Base-by-base conservation (phyloP, 2,113 vertebrate species). In the Chionis minor region DNA sequence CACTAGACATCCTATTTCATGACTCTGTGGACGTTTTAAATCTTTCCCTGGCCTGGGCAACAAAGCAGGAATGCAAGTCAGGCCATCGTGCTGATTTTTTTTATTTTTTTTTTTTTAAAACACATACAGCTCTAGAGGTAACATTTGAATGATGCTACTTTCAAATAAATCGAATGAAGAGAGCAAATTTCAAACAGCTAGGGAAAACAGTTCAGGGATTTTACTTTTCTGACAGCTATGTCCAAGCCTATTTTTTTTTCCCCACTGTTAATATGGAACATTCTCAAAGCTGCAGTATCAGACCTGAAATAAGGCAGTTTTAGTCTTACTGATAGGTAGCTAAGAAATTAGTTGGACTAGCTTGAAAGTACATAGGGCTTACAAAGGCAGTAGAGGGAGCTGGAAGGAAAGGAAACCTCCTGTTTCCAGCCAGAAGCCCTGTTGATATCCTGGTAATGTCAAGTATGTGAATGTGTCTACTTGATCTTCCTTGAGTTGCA, bases 351-450 rank as follows among this genome's bases (percentile, higher is more conserved):
- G 33, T 17, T 62, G 26, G 26, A 11, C 24, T 62, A 15, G 1
- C 20, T 23, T 78, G 21, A 56, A 66, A 81, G 14, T 23, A 59
- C 19, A 6, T 33, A 27, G 13, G 27, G 23, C 13, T 58, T 71
- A 14, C 44, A 73, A 30, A n/a, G 62, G 72, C 94, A 51, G 81
- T 55, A 97, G 96, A 89, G 95, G 94, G 92, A 91, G 94, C 86
- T 62, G 75, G 35, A 89, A 65, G 83, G 44, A 96, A 93, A 91
- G 81, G 49, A 91, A 92, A 87, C 15, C 8, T 62, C 12, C 33
- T 54, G 5, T 35, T 92, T 83, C 24, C 47, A 67, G 13, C 16
- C 0, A 3, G 61, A 79, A 87, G 40, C 61, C 12, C n/a, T 49
- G 47, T 26, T 92, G 56, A 10, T 78, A 7, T 4, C 51, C 55